Percentiles rank a stretch among this genome's conserved stretches.
phyloP scores from a whole-genome alignment of 2,113 vertebrate species.

The Zosterops hypoxanthus region DNA sequence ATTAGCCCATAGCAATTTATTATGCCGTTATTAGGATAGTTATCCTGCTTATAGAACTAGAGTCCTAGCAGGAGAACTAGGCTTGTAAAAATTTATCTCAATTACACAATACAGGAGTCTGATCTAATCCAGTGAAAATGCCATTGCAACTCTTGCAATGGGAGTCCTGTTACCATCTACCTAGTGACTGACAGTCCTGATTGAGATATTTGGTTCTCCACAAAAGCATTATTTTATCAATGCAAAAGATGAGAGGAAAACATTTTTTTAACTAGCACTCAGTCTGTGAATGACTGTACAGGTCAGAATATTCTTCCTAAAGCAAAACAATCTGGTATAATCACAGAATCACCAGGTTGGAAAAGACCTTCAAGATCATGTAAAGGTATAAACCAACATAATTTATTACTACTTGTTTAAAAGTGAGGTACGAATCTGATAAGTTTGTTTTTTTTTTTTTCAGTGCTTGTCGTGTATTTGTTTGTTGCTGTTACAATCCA shows the following conservation, averaged over 20 bases:
- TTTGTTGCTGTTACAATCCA: neutral
- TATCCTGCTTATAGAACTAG: neutral
- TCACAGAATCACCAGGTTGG: neutral
- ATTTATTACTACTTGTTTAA: neutral
- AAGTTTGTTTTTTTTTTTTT: neutral
- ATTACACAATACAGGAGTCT: rapidly evolving
- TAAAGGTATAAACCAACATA: neutral
- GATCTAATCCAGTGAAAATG: neutral
- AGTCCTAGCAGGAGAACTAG: neutral
- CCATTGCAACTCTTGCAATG: neutral
- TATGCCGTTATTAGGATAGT: neutral
- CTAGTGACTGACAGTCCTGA: neutral
- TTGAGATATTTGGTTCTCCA: neutral
- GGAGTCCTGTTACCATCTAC: neutral
- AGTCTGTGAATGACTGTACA: neutral
- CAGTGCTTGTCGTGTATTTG: neutral
- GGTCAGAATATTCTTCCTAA: neutral
- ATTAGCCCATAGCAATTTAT: neutral
- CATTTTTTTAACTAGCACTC: neutral
- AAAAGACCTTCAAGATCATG: neutral
- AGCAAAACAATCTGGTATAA: neutral
- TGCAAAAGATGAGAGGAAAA: neutral
- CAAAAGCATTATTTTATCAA: rapidly evolving
- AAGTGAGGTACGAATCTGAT: neutral
- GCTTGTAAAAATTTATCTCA: neutral